phyloP scores from a whole-genome alignment of 2,888 invertebrate species.

The Portevinia maculata region DNA sequence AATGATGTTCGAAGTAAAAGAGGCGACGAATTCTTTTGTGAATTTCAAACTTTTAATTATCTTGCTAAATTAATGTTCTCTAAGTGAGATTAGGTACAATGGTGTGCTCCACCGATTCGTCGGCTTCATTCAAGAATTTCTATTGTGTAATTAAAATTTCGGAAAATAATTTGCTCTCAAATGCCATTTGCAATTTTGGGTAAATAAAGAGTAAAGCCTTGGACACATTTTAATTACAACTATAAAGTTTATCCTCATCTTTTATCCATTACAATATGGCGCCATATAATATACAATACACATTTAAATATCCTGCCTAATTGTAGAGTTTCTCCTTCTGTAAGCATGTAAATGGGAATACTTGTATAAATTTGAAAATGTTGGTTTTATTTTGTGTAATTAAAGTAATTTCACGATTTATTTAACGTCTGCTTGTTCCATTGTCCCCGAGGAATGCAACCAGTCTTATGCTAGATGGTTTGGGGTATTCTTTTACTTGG shows the following conservation, averaged over 20 bases:
- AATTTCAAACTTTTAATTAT: constrained; percentile 59
- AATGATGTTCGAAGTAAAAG: not conserved
- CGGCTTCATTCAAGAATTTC: constrained; percentile 21
- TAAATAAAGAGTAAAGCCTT: constrained; percentile 32
- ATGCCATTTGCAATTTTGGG: constrained; percentile 16
- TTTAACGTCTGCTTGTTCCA: constrained; percentile 50
- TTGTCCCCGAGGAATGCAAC: constrained; percentile 22
- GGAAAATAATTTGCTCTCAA: constrained; percentile 29
- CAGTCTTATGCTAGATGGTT: constrained; percentile 2
- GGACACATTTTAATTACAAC: constrained; percentile 63
- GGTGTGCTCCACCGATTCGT: not conserved
- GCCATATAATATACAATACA: constrained; percentile 5
- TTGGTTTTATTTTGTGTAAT: constrained; percentile 61
- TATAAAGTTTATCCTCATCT: constrained; percentile 65
- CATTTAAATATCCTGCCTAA: not conserved
- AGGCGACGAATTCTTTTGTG: constrained; percentile 18
- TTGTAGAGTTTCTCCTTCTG: constrained; percentile 9
- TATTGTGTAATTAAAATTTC: constrained; percentile 39
- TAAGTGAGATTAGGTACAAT: not conserved
- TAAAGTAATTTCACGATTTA: constrained; percentile 68
- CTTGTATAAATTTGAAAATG: constrained; percentile 15
- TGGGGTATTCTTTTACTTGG: constrained; percentile 17
- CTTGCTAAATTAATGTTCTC: constrained; percentile 49
- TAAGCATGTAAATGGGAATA: not conserved
- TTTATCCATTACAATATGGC: constrained; percentile 63